Evolutionary conservation across 1,140 invertebrate species (phyloP).

Genomic region (Copidosoma floridanum): DNA sequence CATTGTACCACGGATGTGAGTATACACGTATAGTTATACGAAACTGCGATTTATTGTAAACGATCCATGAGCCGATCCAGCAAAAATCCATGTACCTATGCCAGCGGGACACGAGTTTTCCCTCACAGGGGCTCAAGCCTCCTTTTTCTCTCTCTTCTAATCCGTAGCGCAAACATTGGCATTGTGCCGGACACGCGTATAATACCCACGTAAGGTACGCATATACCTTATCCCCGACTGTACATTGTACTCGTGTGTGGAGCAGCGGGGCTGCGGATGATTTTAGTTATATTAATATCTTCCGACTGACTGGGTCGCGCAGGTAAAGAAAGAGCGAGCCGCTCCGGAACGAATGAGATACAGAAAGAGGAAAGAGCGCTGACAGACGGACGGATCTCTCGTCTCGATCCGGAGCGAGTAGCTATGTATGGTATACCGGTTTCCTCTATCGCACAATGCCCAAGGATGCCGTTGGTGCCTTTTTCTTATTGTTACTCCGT

Average conservation of each 20-base stretch:
- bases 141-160: constrained; percentile 43
- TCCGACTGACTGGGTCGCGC: constrained; percentile 53
- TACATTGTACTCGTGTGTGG: no score
- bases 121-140: constrained; percentile 10
- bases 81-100: constrained; percentile 25
- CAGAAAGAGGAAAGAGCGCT: constrained; percentile 29
- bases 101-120: not conserved
- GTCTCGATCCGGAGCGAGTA: constrained; percentile 3
- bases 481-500: constrained; percentile 27
- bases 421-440: constrained; percentile 41
- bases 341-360: not conserved
- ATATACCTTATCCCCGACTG: not conserved
- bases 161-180: constrained; percentile 56
- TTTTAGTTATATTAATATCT: constrained; percentile 59
- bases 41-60: constrained; percentile 27
- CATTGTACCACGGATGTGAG: no score
- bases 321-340: constrained; percentile 39
- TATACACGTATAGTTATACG: no score
- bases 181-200: constrained; percentile 40
- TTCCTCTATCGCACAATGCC: constrained; percentile 45
- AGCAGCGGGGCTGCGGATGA: no score
- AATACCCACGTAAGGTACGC: not conserved
- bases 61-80: constrained; percentile 4
- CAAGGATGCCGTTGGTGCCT: constrained; percentile 28
- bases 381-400: constrained; percentile 39